Conservation (phyloP, 2,797 vertebrate genomes). For the Erethizon dorsatum region DNA sequence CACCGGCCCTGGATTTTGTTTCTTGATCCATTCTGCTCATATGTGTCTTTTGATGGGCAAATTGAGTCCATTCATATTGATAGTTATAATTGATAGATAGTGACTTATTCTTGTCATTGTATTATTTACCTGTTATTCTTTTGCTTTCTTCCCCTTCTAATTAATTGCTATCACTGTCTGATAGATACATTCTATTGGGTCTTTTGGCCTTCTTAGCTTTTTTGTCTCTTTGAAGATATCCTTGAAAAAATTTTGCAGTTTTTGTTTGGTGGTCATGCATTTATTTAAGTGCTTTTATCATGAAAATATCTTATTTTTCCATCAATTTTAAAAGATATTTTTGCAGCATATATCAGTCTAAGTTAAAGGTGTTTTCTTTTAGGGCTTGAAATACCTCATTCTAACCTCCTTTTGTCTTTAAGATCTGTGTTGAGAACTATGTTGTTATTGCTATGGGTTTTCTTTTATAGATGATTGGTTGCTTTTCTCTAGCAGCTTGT, state of each 20-base stretch:
- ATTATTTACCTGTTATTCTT: background rate
- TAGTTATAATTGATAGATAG: no score
- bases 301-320: no score
- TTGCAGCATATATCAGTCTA: no score
- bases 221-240: background rate
- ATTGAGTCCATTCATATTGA: no score
- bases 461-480: background rate
- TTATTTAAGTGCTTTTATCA: background rate
- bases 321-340: no score
- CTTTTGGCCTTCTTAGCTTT: background rate
- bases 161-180: background rate
- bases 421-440: background rate
- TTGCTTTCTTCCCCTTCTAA: background rate
- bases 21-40: no score
- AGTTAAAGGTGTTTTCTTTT: no score
- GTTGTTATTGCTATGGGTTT: background rate
- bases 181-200: background rate
- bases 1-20: no score
- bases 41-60: no score
- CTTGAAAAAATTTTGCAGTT: background rate
- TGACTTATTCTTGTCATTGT: no score
- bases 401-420: background rate
- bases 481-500: background rate
- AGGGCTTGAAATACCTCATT: background rate
- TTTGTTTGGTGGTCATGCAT: background rate